Conservation (phyloP, 1,140 invertebrate genomes). For the Drosophila tani region DNA sequence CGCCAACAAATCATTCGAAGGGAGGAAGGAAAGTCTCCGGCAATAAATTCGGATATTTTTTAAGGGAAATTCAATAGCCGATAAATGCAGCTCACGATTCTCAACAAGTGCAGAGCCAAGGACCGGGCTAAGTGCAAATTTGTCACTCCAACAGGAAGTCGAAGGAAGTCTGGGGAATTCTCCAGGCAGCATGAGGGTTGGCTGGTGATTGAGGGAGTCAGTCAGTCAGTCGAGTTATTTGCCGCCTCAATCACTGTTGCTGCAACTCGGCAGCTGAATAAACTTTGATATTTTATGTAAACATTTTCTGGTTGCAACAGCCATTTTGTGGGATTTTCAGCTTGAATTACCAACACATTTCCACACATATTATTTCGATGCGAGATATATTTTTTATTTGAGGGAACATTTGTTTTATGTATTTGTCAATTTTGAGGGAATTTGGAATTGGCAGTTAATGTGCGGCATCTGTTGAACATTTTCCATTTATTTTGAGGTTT, state of each 20-base stretch:
- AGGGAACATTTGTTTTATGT: conserved; percentile 24
- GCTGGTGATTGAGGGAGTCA: conserved; percentile 30
- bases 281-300: conserved; percentile 23
- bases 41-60: conserved; percentile 59
- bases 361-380: not conserved
- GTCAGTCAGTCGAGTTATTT: conserved; percentile 50
- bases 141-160: conserved; percentile 66
- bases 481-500: conserved; percentile 8
- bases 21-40: conserved; percentile 14
- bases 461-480: conserved; percentile 11
- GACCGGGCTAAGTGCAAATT: conserved; percentile 64
- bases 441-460: conserved; percentile 22
- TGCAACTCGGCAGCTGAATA: conserved; percentile 25
- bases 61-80: conserved; percentile 68
- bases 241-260: conserved; percentile 24
- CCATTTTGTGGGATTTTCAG: conserved; percentile 7
- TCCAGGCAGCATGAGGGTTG: not conserved
- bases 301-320: conserved; percentile 8
- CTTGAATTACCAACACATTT: conserved; percentile 23
- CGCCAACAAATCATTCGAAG: conserved; percentile 23
- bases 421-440: conserved; percentile 43
- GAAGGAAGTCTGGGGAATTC: conserved; percentile 8
- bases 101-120: conserved; percentile 65
- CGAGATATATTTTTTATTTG: conserved; percentile 1
- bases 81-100: conserved; percentile 75